Evolutionary conservation across 30 jellyfish, hydroid and myxozoan species (phyloP).

Genomic region (Pelagia noctiluca): DNA sequence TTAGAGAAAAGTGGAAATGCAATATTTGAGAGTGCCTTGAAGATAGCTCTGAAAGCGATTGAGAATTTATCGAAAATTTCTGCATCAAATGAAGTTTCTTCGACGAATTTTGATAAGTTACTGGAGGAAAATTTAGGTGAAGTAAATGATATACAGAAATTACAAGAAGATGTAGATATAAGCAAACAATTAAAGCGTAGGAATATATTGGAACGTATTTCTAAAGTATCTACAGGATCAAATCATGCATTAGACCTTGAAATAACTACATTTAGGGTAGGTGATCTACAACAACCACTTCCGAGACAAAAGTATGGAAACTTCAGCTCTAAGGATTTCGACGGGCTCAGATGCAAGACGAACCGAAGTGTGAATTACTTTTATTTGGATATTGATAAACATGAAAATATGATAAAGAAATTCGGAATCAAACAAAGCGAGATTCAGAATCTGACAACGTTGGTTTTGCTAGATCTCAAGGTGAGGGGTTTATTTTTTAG

Average conservation of each 20-base stretch:
- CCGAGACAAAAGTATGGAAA: neutral
- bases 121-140: neutral
- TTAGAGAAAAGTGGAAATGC: neutral
- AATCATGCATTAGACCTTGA: neutral
- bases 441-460: neutral
- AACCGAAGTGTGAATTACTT: constrained; percentile 76
- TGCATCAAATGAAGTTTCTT: neutral
- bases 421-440: constrained; percentile 33
- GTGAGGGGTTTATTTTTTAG: no score
- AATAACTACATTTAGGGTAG: neutral
- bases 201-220: no score
- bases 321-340: constrained; percentile 41
- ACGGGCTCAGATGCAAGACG: constrained; percentile 87
- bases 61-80: neutral
- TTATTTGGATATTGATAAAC: constrained; percentile 61
- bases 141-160: neutral
- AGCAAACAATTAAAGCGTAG: neutral
- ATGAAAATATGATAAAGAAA: constrained; percentile 47
- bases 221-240: neutral
- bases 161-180: neutral
- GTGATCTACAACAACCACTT: neutral
- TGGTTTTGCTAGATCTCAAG: constrained; percentile 60
- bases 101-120: neutral
- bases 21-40: neutral
- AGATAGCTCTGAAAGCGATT: neutral